Evolutionary conservation across 2,113 vertebrate species (phyloP).

Genomic region (Pipa parva): DNA sequence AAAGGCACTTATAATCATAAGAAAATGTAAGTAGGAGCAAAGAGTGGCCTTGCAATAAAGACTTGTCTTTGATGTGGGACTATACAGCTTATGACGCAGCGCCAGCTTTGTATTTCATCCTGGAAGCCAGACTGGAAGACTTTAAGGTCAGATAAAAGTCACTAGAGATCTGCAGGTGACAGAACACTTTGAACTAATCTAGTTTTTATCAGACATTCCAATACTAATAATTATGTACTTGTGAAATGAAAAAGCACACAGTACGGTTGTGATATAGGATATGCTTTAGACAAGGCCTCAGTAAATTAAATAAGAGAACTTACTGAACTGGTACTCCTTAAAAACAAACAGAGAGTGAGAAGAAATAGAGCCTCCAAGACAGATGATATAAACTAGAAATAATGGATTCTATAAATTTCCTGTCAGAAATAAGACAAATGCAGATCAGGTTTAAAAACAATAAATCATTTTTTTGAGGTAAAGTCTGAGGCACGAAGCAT

Average conservation of each 20-base stretch:
- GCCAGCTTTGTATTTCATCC: not conserved
- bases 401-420: conserved; percentile 26
- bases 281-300: too few species aligned
- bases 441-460: conserved; percentile 18
- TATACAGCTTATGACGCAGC: not conserved
- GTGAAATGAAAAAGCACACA: too few species aligned
- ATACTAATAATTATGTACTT: too few species aligned
- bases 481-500: not conserved
- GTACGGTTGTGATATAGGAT: too few species aligned
- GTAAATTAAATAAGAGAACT: too few species aligned
- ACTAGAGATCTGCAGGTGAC: too few species aligned
- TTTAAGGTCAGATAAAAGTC: not conserved
- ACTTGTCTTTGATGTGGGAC: conserved; percentile 27
- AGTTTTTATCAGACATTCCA: too few species aligned
- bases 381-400: conserved; percentile 4
- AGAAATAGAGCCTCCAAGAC: not conserved
- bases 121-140: conserved; percentile 17
- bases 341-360: not conserved
- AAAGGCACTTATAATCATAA: conserved; percentile 24
- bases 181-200: too few species aligned
- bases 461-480: not conserved
- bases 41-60: conserved; percentile 3
- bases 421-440: conserved; percentile 5
- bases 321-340: not conserved
- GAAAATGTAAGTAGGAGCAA: not conserved